These are phyloP conservation scores for Chloroclysta siterata DNA, from an alignment of 2,888 invertebrate genomes.

Conservation along the genomic window DNA sequence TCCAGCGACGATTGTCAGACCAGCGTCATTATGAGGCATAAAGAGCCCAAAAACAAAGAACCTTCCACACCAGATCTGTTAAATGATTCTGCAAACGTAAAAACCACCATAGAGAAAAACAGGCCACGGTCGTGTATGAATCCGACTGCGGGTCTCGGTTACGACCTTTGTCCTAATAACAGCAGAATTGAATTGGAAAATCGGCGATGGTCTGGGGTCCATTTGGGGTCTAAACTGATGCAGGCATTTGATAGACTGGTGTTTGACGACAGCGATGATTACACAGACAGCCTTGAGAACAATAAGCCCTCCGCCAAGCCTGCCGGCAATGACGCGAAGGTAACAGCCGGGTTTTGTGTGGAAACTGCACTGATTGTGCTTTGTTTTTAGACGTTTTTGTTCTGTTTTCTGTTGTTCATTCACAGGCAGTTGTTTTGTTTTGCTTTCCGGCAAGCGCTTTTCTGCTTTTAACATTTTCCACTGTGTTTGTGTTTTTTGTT, in stretches of 20 bases:
- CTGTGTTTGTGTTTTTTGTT: constrained; percentile 40
- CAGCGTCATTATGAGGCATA: constrained; percentile 81
- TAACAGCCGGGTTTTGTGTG: constrained; percentile 63
- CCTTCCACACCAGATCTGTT: constrained; percentile 85
- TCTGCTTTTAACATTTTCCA: constrained; percentile 53
- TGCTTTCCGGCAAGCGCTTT: constrained; percentile 46
- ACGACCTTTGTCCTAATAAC: constrained; percentile 79
- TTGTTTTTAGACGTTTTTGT: constrained; percentile 48
- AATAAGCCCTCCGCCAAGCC: constrained; percentile 76
- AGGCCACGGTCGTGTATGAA: constrained; percentile 90
- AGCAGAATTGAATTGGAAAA: constrained; percentile 81
- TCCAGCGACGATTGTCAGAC: constrained; percentile 83
- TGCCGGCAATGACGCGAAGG: constrained; percentile 82
- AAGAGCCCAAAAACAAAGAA: constrained; percentile 78
- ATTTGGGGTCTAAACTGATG: constrained; percentile 88
- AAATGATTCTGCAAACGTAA: constrained; percentile 83
- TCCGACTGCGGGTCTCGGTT: constrained; percentile 70
- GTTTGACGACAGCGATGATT: constrained; percentile 88
- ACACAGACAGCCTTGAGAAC: constrained; percentile 90
- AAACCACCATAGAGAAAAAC: constrained; percentile 80
- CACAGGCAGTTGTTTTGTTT: constrained; percentile 49
- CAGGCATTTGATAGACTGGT: constrained; percentile 89
- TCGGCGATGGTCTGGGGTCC: constrained; percentile 90
- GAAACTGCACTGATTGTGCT: constrained; percentile 49
- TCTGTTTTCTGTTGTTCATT: constrained; percentile 53